These are phyloP conservation scores for Myotis daubentonii DNA, from an alignment of 2,797 vertebrate species.

Conservation along the genomic window DNA sequence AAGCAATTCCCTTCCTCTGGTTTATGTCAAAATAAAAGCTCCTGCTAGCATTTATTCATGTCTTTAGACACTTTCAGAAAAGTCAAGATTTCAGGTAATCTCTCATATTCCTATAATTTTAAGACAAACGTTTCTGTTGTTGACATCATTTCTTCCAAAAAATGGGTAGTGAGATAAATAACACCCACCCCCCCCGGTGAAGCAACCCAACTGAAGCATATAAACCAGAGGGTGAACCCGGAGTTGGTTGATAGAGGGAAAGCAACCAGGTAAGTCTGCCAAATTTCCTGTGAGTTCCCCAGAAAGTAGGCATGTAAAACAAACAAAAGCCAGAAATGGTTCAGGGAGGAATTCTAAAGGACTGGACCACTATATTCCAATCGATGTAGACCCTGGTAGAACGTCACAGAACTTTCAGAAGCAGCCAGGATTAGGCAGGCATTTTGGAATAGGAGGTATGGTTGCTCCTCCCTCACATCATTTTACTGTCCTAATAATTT, in stretches of 20 bases:
- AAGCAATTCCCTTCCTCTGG: slow-evolving; percentile 52
- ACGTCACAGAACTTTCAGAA: not conserved
- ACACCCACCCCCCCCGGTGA: not conserved
- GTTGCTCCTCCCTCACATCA: not conserved
- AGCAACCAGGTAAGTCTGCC: slow-evolving; percentile 27
- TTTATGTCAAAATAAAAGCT: slow-evolving; percentile 67
- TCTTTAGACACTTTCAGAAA: slow-evolving; percentile 40
- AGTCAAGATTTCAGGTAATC: slow-evolving; percentile 20
- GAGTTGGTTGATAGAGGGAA: not conserved
- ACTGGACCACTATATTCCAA: not conserved
- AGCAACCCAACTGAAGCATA: not conserved
- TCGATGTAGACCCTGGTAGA: not conserved
- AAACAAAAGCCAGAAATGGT: not conserved
- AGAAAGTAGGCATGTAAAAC: not conserved
- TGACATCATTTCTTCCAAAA: not conserved
- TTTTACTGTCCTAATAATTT: not conserved
- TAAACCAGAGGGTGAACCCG: not conserved
- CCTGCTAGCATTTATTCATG: slow-evolving; percentile 1
- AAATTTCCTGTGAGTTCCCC: slow-evolving; percentile 27
- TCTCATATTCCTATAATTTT: not conserved
- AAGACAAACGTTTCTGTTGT: not conserved
- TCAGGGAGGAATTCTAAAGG: not conserved
- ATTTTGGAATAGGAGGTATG: not conserved
- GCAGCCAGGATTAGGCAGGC: not conserved
- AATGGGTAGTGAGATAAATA: slow-evolving; percentile 31